Conservation (phyloP, 2,113 vertebrate species). For the Panurus biarmicus region DNA sequence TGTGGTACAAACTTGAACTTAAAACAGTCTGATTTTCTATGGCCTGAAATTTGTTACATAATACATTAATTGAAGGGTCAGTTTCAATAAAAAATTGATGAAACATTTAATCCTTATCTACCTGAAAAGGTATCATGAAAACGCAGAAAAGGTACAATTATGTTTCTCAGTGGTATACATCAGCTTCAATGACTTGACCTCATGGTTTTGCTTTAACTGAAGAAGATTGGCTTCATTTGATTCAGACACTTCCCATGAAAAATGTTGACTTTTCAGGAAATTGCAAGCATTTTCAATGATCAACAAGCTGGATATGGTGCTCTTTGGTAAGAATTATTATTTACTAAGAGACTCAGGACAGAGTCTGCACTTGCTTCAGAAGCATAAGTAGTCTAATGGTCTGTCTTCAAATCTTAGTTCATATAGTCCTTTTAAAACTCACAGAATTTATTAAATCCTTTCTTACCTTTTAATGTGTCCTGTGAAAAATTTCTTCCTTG, state of each 20-base stretch:
- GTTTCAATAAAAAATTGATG: background rate
- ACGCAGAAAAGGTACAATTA: background rate
- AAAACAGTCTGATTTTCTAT: background rate
- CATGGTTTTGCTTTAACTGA: background rate
- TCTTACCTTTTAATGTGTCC: background rate
- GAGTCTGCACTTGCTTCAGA: background rate
- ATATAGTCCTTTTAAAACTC: background rate
- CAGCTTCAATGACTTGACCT: background rate
- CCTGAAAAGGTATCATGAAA: background rate
- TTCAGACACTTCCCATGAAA: background rate
- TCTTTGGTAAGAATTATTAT: background rate
- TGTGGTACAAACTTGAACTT: background rate
- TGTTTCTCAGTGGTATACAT: background rate
- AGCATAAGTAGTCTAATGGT: background rate
- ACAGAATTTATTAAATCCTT: background rate
- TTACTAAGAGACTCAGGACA: background rate
- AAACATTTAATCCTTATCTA: background rate
- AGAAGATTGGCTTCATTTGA: background rate
- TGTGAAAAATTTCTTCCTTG: background rate
- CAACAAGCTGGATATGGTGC: background rate
- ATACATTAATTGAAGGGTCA: background rate
- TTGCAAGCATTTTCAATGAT: background rate
- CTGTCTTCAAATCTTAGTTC: background rate
- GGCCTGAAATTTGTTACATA: background rate
- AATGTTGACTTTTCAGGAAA: conserved; percentile 5